Evolutionary conservation across 1,140 invertebrate genomes (phyloP).

Genomic region (Philotrypesis tridentata): DNA sequence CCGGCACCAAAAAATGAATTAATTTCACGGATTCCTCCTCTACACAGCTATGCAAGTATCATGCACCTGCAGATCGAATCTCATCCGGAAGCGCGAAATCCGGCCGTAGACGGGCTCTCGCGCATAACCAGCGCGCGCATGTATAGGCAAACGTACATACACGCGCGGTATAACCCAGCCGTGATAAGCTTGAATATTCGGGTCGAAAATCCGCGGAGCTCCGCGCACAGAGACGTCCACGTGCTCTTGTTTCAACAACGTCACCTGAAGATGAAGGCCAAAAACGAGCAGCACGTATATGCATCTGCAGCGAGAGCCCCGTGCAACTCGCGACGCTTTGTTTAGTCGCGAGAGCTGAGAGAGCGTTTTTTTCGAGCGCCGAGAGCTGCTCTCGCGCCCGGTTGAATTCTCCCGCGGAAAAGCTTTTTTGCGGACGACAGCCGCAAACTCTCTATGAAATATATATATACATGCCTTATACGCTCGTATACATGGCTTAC

Average conservation of each 20-base stretch:
- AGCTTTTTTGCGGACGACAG: neutral
- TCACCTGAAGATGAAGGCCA: slow-evolving; percentile 17
- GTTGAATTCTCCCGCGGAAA: neutral
- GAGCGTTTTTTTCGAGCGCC: neutral
- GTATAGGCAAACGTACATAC: neutral
- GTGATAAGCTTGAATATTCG: neutral
- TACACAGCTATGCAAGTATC: too few relatives aligned
- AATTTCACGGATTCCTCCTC: too few relatives aligned
- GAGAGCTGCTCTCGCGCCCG: neutral
- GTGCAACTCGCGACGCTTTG: too few relatives aligned
- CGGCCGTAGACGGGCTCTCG: neutral
- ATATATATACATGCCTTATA: too few relatives aligned
- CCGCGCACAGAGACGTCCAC: neutral
- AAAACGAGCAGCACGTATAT: neutral
- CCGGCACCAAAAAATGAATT: too few relatives aligned
- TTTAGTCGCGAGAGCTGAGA: neutral
- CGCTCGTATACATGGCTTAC: too few relatives aligned
- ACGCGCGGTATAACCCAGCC: neutral
- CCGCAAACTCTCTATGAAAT: too few relatives aligned
- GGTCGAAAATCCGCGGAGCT: neutral
- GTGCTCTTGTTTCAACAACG: neutral
- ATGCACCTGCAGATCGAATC: too few relatives aligned
- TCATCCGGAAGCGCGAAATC: slow-evolving; percentile 28
- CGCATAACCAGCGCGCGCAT: neutral
- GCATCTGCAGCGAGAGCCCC: neutral